These are phyloP conservation scores for Perccottus glenii DNA, from an alignment of 2,113 vertebrate species.

Conservation along the genomic window DNA sequence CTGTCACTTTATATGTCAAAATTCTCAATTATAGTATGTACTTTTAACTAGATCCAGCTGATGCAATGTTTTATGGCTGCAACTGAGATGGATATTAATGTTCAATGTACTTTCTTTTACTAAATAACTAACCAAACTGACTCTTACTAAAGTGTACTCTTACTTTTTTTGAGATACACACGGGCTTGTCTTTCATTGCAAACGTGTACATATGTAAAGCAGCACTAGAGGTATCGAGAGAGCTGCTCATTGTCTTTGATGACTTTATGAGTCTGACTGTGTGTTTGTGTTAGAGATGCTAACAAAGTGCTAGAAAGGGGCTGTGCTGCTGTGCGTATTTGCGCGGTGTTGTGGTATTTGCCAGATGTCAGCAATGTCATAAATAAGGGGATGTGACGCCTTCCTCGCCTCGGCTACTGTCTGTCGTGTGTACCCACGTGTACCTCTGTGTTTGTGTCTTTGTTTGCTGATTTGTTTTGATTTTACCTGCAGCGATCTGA, in stretches of 20 bases:
- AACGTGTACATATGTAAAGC: no score
- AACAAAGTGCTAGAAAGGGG: conserved; percentile 31
- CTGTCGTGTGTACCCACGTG: conserved; percentile 18
- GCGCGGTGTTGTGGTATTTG: conserved; percentile 76
- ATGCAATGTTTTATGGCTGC: no score
- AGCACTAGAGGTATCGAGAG: conserved; percentile 14
- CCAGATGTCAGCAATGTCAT: conserved; percentile 68
- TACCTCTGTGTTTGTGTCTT: conserved; percentile 13
- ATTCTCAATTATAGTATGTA: no score
- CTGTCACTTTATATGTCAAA: no score
- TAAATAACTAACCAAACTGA: no score
- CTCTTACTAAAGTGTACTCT: no score
- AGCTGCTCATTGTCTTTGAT: conserved; percentile 23
- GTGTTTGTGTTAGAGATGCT: conserved; percentile 28
- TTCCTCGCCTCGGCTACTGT: conserved; percentile 28
- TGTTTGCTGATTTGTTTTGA: conserved; percentile 5
- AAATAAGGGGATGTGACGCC: conserved; percentile 56
- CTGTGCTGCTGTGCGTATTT: conserved; percentile 45
- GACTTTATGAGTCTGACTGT: conserved; percentile 20
- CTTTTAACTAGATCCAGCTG: no score
- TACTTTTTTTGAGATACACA: no score
- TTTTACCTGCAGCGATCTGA: conserved; percentile 7
- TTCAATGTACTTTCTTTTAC: no score
- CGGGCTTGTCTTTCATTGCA: no score
- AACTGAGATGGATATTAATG: no score